Base-by-base conservation (phyloP, 2,888 invertebrate species). In the Scaeva pyrastri region DNA sequence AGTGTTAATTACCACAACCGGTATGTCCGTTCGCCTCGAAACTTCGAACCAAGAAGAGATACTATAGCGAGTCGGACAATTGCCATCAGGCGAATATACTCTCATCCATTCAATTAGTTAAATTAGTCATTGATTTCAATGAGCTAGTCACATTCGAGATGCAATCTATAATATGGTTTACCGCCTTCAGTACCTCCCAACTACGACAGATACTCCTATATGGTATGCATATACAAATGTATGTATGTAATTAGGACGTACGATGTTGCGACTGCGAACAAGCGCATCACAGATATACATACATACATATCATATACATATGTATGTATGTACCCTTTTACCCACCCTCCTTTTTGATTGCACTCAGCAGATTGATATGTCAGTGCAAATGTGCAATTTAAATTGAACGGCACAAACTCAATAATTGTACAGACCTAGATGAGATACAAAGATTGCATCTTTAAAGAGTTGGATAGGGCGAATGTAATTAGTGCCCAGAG, bases 101-200 rank as follows among this genome's bases (percentile, higher is more conserved):
- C 84, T 81, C 81, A 76, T 85, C 76, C 88, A 84, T 88, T 82
- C 88, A 88, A 88, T 88, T 88, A 88, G 86, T 73, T 77, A 68
- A 88, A 86, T 88, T 86, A 88, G 82, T 88, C 88, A 88, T 88
- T 88, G 88, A 88, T 88, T 88, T 88, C 80, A 88, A 88, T 88
- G 83, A 84, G 82, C 78, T 68, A 60, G 43, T 74, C 71, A 50
- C 21, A 66, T 75, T 83, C 56, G 60, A 31, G 79, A 85, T 75
- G 85, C 73, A 85, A 84, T 84, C 87, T 76, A 80, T 56, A 70
- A 60, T 10, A 48, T 52, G 58, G 66, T 68, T 71, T 56, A 60
- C 43, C 64, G 12, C 66, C 75, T 52, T 50, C 70, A 6, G 55
- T 43, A 4, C 55, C 62, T 26, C 50, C 45, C 16, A 31, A 31